Conservation (phyloP, 2,888 invertebrate species). For the Tromatobia lineatoria region DNA sequence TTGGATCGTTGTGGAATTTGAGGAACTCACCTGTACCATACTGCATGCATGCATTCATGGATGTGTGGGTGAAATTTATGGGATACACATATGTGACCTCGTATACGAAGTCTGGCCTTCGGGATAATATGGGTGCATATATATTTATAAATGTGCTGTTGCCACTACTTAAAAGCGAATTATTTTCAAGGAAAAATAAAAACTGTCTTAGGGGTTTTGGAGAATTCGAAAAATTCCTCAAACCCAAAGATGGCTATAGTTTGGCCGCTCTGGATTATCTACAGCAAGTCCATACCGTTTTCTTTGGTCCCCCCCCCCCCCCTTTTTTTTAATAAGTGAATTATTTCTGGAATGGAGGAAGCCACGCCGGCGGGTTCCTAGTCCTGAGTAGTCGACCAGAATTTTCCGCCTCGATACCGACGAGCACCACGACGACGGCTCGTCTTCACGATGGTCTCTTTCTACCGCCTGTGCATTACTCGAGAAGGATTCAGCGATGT, state of each 20-base stretch:
- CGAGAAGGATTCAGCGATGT: constrained; percentile 41
- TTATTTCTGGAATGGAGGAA: constrained; percentile 19
- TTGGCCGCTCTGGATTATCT: background rate
- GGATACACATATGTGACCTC: constrained; percentile 10
- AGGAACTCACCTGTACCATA: constrained; percentile 51
- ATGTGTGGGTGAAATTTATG: constrained; percentile 33
- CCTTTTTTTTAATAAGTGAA: constrained; percentile 10
- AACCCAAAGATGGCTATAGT: background rate
- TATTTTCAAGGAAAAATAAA: constrained; percentile 8
- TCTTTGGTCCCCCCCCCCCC: background rate
- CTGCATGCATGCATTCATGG: background rate
- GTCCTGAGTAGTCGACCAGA: background rate
- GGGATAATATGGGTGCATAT: too few species aligned
- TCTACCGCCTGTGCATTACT: constrained; percentile 35
- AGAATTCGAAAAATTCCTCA: constrained; percentile 29
- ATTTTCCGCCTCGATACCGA: constrained; percentile 21
- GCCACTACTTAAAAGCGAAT: background rate
- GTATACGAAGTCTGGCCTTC: background rate
- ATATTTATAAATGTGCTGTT: too few species aligned
- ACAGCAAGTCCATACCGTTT: background rate
- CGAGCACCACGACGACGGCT: background rate
- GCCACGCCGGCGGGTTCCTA: background rate
- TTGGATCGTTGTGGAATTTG: constrained; percentile 74
- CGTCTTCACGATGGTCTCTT: background rate
- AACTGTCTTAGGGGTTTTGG: background rate